These are phyloP conservation scores for Melikaiella ostensackeni DNA, from an alignment of 2,888 invertebrate genomes.

Conservation along the genomic window DNA sequence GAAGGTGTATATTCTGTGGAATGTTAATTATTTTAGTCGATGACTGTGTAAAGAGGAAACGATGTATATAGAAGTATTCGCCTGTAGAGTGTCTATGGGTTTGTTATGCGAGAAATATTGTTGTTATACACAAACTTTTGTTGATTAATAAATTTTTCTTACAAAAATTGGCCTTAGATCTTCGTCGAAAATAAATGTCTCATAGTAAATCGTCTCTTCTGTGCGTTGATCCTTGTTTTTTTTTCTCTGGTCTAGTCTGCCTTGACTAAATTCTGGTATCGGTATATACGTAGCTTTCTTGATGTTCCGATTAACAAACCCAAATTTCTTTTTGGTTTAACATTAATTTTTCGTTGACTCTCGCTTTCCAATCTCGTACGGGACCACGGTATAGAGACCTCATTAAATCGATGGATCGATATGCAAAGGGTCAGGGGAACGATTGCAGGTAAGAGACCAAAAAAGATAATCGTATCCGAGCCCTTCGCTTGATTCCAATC, in stretches of 20 bases:
- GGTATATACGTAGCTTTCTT: constrained; percentile 49
- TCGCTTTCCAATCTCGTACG: constrained; percentile 45
- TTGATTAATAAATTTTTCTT: constrained; percentile 77
- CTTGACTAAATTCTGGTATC: constrained; percentile 43
- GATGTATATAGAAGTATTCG: constrained; percentile 70
- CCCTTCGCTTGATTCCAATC: constrained; percentile 35
- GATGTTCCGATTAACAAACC: constrained; percentile 69
- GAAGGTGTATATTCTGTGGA: constrained; percentile 67
- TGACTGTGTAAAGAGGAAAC: constrained; percentile 63
- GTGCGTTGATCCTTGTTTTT: constrained; percentile 35
- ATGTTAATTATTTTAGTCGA: constrained; percentile 70
- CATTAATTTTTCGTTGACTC: constrained; percentile 45
- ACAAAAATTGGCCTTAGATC: constrained; percentile 74
- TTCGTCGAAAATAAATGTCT: constrained; percentile 62
- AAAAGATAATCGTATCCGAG: constrained; percentile 30
- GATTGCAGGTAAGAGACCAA: constrained; percentile 57
- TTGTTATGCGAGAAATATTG: constrained; percentile 74
- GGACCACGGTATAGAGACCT: constrained; percentile 31
- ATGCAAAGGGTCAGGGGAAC: constrained; percentile 45
- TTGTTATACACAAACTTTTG: constrained; percentile 70
- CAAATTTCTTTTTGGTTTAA: constrained; percentile 48
- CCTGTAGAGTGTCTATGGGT: constrained; percentile 72
- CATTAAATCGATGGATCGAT: constrained; percentile 38
- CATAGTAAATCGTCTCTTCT: constrained; percentile 39
- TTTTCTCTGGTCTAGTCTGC: constrained; percentile 12